A percentile compares a stretch with the other conserved stretches of the same genome.
Conservation (phyloP, 2,113 vertebrate species). For the Malurus cyaneus region DNA sequence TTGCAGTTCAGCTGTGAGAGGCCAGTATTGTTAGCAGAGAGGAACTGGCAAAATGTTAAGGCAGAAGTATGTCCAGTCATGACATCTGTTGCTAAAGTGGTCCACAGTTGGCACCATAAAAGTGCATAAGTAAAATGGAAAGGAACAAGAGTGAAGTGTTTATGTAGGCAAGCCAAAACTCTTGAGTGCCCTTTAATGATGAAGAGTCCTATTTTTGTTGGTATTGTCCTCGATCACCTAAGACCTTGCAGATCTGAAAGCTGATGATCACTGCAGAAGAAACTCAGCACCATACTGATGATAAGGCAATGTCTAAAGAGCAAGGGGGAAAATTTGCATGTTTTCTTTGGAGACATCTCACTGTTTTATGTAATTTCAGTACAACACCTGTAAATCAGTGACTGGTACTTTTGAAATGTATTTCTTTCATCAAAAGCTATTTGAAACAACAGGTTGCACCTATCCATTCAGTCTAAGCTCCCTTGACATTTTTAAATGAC, state of each 20-base stretch:
- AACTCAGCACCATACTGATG: not conserved
- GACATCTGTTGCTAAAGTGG: constrained; percentile 5
- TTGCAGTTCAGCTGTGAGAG: constrained; percentile 46
- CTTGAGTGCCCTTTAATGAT: not conserved
- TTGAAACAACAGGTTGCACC: constrained; percentile 57
- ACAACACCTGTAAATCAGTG: constrained; percentile 40
- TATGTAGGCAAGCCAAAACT: not conserved
- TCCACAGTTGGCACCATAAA: not conserved
- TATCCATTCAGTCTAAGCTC: constrained; percentile 50
- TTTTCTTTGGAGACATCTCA: constrained; percentile 35
- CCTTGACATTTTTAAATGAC: constrained; percentile 60
- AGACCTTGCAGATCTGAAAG: not conserved
- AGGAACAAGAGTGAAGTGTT: not conserved
- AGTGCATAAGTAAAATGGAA: not conserved
- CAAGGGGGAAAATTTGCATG: not conserved
- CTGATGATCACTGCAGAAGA: not conserved
- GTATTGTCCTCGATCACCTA: not conserved
- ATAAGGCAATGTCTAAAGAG: not conserved
- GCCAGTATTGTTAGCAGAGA: not conserved
- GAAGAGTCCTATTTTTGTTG: not conserved
- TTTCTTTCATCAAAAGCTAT: constrained; percentile 49
- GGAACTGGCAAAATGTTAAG: constrained; percentile 23
- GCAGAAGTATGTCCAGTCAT: constrained; percentile 29
- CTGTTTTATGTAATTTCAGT: constrained; percentile 49
- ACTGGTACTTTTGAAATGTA: constrained; percentile 37